Conservation (phyloP, 1,140 invertebrate species). For the Polyergus mexicanus region DNA sequence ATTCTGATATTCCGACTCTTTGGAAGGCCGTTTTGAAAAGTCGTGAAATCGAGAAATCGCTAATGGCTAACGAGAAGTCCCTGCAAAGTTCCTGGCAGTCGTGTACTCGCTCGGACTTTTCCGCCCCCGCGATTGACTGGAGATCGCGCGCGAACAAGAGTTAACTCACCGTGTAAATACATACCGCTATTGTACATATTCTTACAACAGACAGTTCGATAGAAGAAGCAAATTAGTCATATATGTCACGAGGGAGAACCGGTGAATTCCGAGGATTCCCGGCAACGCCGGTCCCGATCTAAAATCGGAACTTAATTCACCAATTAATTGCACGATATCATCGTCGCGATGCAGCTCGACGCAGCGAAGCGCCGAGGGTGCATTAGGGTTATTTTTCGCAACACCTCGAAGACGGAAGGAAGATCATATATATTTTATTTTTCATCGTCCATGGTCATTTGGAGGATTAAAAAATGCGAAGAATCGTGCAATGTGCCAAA, state of each 20-base stretch:
- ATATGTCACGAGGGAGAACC: conserved; percentile 12
- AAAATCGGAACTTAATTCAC: conserved; percentile 1
- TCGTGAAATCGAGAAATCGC: neutral
- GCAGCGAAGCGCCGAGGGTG: neutral
- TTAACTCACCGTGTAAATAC: conserved; percentile 35
- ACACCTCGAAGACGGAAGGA: neutral
- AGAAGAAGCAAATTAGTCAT: conserved; percentile 19
- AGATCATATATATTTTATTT: conserved; percentile 46
- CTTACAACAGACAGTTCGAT: conserved; percentile 54
- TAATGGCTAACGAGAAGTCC: neutral
- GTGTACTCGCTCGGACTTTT: conserved; percentile 9
- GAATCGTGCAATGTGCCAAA: conserved; percentile 58
- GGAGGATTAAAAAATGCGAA: neutral
- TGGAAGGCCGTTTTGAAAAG: neutral
- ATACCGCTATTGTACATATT: conserved; percentile 46
- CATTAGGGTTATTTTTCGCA: neutral
- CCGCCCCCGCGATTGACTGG: neutral
- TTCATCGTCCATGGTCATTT: conserved; percentile 25
- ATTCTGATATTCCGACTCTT: neutral
- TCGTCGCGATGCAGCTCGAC: neutral
- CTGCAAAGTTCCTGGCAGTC: conserved; percentile 25
- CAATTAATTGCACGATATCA: conserved; percentile 52
- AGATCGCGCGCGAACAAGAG: conserved; percentile 3
- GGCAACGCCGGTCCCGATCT: conserved; percentile 21
- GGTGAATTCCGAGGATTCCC: neutral